Percentiles rank a stretch among this genome's conserved stretches.
Evolutionary conservation across 2,888 invertebrate species (phyloP).

Genomic region (Mesorhabditis sp.): DNA sequence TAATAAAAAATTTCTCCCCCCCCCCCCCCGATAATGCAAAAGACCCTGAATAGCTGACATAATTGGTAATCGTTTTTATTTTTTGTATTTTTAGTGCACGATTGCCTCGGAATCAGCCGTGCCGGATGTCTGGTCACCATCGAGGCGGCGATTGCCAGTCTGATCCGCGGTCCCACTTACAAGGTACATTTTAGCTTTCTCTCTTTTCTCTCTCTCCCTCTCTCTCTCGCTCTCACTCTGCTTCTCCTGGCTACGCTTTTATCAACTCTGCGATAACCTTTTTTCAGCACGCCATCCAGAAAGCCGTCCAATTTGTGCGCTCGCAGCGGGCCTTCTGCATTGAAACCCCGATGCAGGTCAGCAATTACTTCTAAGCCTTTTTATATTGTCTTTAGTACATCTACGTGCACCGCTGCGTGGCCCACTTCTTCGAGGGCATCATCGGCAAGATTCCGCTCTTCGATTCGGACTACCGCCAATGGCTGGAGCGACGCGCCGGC

Average conservation of each 20-base stretch:
- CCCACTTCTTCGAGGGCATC: conserved; percentile 43
- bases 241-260: not conserved
- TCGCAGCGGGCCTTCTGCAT: conserved; percentile 46
- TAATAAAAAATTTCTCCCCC: no score
- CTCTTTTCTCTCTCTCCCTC: not conserved
- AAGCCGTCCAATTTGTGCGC: conserved; percentile 51
- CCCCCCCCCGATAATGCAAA: no score
- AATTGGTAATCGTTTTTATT: not conserved
- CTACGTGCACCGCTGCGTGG: conserved; percentile 36
- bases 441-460: conserved; percentile 32
- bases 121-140: conserved; percentile 49
- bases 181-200: conserved; percentile 26
- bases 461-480: conserved; percentile 47
- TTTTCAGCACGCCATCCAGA: conserved; percentile 48
- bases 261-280: not conserved
- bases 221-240: no score
- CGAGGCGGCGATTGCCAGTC: conserved; percentile 49
- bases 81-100: not conserved
- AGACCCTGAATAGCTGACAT: not conserved
- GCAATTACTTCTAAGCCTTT: not conserved
- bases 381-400: conserved; percentile 16
- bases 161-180: conserved; percentile 48
- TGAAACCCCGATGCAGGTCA: conserved; percentile 54
- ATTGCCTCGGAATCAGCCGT: conserved; percentile 38
- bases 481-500: conserved; percentile 47